Evolutionary conservation across 1,140 invertebrate genomes (phyloP), one percentile per base, ranked within the genome.

Genomic region (Melanaphis sacchari): DNA sequence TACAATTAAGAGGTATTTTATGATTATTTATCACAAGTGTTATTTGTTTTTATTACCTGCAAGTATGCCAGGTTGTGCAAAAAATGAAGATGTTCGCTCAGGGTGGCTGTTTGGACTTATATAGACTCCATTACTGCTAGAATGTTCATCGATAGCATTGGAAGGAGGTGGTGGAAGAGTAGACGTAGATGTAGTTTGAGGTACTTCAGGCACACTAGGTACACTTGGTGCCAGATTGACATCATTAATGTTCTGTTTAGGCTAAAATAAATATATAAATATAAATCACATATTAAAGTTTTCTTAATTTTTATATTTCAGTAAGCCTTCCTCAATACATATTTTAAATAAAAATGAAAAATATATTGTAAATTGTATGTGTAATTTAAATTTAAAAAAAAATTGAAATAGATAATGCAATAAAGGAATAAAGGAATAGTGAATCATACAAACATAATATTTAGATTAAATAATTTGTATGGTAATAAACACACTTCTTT

Each of bases 31-130:
- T 26, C 31, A 15, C 31, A 76, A 49, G 26, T 22, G n/a, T 38
- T 89, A 8, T 43, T 22, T 49, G 21, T 41, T 49, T 88, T 93
- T 43, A 84, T 95, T 96, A 99, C 98, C 98, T 95, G 98, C 98
- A 94, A 99, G 96, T 93, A 99, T 98, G 94, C 98, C 98, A 76
- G 98, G 98, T 95, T 99, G 98, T 94, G 98, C 97, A 95, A 99
- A 98, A 96, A 99, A 98, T 94, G 98, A 98, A 94, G 97, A 97
- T 94, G 97, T 96, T 95, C 97, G 96, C 94, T 98, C 97, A 94
- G 90, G 89, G 46, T 94, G 76, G 43, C 52, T 90, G 46, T 90
- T 93, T 22, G 88, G 66, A 81, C 59, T 93, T 52, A 93, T 93
- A 40, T 93, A 93, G 4, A 93, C 93, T 76, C 66, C 90, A 91